phyloP scores from a whole-genome alignment of 2,113 vertebrate species.

The Otolemur garnettii region DNA sequence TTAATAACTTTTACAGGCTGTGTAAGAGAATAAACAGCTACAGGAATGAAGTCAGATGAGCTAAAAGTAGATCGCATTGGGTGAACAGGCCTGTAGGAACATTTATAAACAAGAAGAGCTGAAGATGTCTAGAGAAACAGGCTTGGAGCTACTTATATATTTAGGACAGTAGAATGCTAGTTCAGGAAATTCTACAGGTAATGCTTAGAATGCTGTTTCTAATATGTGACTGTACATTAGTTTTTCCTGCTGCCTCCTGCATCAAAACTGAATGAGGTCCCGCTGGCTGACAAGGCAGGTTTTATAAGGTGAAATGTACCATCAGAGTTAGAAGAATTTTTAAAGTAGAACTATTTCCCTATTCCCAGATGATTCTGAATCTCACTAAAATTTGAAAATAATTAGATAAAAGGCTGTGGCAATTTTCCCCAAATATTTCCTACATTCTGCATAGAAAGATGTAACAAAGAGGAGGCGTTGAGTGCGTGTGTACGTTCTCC shows the following conservation, averaged over 20 bases:
- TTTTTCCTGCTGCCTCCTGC: neutral
- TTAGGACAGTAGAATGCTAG: neutral
- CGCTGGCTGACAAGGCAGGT: neutral
- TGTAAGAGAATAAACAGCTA: neutral
- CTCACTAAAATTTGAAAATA: neutral
- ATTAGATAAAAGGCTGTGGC: neutral
- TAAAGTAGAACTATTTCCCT: neutral
- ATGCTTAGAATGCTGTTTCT: constrained; percentile 9
- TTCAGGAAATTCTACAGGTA: neutral
- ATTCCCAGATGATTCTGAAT: neutral
- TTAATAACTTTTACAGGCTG: neutral
- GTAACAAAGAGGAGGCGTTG: neutral
- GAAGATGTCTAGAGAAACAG: neutral
- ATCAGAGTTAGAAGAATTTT: neutral
- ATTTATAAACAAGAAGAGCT: neutral
- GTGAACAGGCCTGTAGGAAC: neutral
- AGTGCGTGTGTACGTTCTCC: neutral
- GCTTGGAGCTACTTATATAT: neutral
- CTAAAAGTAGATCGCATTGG: neutral
- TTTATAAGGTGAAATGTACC: neutral
- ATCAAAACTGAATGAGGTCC: neutral
- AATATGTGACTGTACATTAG: neutral
- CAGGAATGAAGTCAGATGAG: neutral
- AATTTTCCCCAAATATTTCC: neutral
- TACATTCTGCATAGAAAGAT: neutral